Conservation (phyloP, 2,888 invertebrate genomes). For the Crioceris asparagi region DNA sequence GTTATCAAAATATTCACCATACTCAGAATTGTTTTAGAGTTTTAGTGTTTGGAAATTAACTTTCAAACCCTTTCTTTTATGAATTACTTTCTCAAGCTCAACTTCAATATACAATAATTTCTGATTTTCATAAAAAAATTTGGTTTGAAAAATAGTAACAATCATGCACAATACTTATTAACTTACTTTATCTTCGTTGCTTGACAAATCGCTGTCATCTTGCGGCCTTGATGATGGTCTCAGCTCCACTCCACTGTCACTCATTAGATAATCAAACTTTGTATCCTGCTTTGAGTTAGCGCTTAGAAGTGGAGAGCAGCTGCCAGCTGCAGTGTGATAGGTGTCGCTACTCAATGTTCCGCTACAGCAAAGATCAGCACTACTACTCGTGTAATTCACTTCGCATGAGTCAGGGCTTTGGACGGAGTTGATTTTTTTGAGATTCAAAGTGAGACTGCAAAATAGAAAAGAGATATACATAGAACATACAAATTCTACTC, state of each 20-base stretch:
- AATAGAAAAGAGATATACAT: background rate
- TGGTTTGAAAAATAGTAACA: too few species aligned
- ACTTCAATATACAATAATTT: too few species aligned
- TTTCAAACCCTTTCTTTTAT: too few species aligned
- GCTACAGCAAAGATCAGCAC: conserved; percentile 16
- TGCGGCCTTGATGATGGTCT: conserved; percentile 32
- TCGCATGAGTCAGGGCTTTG: conserved; percentile 31
- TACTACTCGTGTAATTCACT: conserved; percentile 32
- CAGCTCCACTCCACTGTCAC: conserved; percentile 44
- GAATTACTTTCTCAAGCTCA: too few species aligned
- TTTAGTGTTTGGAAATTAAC: too few species aligned
- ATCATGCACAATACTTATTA: background rate
- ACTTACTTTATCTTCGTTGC: conserved; percentile 45
- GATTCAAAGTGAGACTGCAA: conserved; percentile 55
- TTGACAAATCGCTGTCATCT: conserved; percentile 51
- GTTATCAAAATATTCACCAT: too few species aligned
- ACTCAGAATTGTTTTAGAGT: too few species aligned
- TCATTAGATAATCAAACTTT: conserved; percentile 35
- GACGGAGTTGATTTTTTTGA: conserved; percentile 42
- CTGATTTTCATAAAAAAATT: too few species aligned
- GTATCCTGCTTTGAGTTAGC: too few species aligned
- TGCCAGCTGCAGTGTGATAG: conserved; percentile 61
- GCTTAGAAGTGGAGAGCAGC: conserved; percentile 25
- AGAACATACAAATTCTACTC: background rate
- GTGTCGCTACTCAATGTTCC: conserved; percentile 47